These are phyloP conservation scores for Riptortus pedestris DNA, from an alignment of 1,140 invertebrate genomes.

Conservation along the genomic window DNA sequence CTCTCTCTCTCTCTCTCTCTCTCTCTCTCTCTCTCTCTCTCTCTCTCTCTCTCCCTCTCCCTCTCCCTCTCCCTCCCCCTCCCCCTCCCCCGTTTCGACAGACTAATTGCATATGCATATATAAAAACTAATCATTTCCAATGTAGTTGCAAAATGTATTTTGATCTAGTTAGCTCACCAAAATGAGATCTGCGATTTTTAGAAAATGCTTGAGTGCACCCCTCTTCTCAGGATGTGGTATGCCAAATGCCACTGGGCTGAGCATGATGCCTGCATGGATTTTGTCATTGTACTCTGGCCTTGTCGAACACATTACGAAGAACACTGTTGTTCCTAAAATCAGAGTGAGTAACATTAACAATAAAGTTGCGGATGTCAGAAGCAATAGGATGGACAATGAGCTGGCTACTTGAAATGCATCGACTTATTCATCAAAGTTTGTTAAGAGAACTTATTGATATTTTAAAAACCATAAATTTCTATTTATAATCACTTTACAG, in stretches of 20 bases:
- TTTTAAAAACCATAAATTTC: neutral
- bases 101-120: too few species aligned
- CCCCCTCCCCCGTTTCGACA: neutral
- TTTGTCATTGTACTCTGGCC: neutral
- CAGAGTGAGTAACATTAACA: neutral
- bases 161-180: too few species aligned
- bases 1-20: neutral
- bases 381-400: neutral
- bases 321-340: neutral
- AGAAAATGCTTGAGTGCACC: too few species aligned
- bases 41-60: neutral
- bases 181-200: too few species aligned
- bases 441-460: too few species aligned
- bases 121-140: too few species aligned
- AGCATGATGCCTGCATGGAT: neutral
- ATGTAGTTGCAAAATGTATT: too few species aligned
- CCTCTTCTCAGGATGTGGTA: too few species aligned
- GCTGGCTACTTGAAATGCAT: neutral
- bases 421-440: neutral
- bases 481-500: neutral
- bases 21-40: neutral
- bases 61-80: neutral
- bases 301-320: neutral
- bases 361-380: neutral
- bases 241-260: neutral